These are phyloP conservation scores for Helleia helle DNA, from an alignment of 2,888 invertebrate genomes.

Conservation along the genomic window DNA sequence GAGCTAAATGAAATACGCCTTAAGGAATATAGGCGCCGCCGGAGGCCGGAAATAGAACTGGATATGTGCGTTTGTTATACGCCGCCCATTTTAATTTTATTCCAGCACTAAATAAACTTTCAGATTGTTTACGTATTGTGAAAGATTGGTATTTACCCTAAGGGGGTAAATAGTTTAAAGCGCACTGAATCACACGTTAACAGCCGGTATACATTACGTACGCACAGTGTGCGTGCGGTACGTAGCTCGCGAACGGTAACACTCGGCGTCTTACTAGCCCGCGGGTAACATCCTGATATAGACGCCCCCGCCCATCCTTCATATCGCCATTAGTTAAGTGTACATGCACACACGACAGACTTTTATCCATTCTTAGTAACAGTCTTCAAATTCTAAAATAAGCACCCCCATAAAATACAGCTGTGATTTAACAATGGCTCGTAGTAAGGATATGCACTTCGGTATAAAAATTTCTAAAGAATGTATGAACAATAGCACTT, in stretches of 20 bases:
- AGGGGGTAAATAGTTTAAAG: neutral
- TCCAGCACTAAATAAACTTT: neutral
- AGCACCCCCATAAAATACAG: too few relatives aligned
- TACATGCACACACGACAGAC: neutral
- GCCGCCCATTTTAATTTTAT: conserved; percentile 49
- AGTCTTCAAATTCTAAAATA: too few relatives aligned
- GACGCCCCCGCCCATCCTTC: conserved; percentile 42
- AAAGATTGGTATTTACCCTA: conserved; percentile 1
- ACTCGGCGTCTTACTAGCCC: conserved; percentile 31
- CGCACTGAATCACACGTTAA: neutral
- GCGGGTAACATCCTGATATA: conserved; percentile 66
- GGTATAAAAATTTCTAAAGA: too few relatives aligned
- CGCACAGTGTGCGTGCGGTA: conserved; percentile 42
- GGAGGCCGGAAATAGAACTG: conserved; percentile 69
- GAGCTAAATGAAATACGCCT: conserved; percentile 62
- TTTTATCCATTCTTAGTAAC: conserved; percentile 7
- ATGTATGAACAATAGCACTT: too few relatives aligned
- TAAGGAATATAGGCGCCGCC: conserved; percentile 59
- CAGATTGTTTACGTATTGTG: too few relatives aligned
- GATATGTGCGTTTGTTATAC: conserved; percentile 51
- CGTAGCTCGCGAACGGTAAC: conserved; percentile 38
- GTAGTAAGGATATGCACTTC: too few relatives aligned
- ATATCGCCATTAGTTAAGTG: conserved; percentile 22
- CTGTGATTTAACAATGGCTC: too few relatives aligned
- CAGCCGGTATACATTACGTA: conserved; percentile 29